phyloP scores from a whole-genome alignment of 2,797 vertebrate species.

The Delichon dasypus region DNA sequence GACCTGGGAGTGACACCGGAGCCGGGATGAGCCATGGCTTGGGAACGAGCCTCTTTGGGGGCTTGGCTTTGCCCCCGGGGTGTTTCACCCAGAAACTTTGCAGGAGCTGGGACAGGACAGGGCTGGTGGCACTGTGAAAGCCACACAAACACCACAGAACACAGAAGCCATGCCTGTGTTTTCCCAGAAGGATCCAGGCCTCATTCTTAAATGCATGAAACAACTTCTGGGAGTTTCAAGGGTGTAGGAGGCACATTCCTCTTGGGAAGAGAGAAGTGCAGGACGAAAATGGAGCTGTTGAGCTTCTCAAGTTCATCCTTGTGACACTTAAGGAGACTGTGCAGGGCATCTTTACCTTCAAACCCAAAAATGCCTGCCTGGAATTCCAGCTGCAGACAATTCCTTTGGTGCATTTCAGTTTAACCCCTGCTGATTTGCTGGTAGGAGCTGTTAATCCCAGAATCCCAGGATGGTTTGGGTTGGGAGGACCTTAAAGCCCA shows the following conservation, averaged over 20 bases:
- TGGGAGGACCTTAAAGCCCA: neutral
- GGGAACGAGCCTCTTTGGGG: neutral
- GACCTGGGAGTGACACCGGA: neutral
- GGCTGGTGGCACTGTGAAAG: neutral
- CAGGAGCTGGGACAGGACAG: neutral
- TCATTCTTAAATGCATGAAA: neutral
- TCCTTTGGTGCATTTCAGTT: neutral
- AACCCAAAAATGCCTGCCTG: neutral
- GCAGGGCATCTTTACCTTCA: neutral
- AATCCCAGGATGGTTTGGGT: neutral
- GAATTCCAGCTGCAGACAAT: neutral
- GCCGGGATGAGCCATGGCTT: neutral
- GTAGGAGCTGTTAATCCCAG: neutral
- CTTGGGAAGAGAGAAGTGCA: neutral
- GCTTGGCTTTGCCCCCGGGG: neutral
- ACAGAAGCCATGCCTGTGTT: too few species aligned
- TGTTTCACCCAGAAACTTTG: neutral
- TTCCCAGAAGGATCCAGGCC: neutral
- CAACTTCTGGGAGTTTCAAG: neutral
- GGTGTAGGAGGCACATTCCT: neutral
- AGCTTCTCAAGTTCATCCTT: neutral
- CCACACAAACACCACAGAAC: rapidly evolving
- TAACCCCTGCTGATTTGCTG: rapidly evolving
- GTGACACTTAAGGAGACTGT: neutral
- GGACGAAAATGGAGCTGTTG: neutral